These are phyloP conservation scores for Scolopax mira DNA, from an alignment of 2,113 vertebrate genomes.

Conservation along the genomic window DNA sequence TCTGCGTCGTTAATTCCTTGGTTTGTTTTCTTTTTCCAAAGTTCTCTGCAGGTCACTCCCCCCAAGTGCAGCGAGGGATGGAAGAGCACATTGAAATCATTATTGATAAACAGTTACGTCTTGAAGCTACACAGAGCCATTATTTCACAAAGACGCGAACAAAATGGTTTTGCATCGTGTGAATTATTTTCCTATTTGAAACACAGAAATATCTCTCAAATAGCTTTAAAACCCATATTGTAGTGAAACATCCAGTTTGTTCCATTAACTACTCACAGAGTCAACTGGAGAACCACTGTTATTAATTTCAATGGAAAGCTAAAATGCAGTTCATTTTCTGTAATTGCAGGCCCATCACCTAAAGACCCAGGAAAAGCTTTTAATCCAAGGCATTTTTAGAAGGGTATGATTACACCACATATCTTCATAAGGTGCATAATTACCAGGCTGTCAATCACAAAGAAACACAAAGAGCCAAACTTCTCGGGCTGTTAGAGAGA, in stretches of 20 bases:
- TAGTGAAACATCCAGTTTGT: conserved; percentile 76
- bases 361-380: conserved; percentile 82
- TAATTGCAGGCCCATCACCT: conserved; percentile 79
- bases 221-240: conserved; percentile 75
- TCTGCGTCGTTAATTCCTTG: background rate
- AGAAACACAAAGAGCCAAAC: conserved; percentile 59
- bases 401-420: conserved; percentile 72
- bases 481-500: background rate
- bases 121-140: background rate
- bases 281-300: conserved; percentile 78
- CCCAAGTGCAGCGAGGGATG: background rate
- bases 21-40: background rate
- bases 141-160: background rate
- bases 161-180: conserved; percentile 47
- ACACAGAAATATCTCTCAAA: conserved; percentile 76
- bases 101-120: conserved; percentile 23
- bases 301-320: conserved; percentile 80
- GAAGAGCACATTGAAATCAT: background rate
- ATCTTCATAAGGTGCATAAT: conserved; percentile 75
- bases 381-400: conserved; percentile 80
- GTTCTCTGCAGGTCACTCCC: background rate
- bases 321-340: conserved; percentile 82
- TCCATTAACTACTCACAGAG: conserved; percentile 81
- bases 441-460: conserved; percentile 55
- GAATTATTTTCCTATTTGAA: conserved; percentile 82